Evolutionary conservation across 1,140 invertebrate genomes (phyloP).

Genomic region (Heliconius hewitsoni): DNA sequence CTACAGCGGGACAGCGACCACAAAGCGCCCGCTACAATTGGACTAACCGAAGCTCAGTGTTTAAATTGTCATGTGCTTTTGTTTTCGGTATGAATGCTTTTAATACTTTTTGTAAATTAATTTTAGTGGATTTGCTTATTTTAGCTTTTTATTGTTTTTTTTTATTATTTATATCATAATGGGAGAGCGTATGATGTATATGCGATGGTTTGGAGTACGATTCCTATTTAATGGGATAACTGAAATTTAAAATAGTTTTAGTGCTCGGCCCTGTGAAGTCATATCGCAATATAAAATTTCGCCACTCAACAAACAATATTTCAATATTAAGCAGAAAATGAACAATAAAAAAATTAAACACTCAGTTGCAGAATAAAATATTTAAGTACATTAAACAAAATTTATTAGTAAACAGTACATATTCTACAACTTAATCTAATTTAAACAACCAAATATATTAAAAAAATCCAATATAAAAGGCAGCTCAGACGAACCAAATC

Average conservation of each 20-base stretch:
- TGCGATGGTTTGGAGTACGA: background rate
- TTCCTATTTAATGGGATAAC: background rate
- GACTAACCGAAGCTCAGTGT: conserved; percentile 7
- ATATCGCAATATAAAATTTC: too few species aligned
- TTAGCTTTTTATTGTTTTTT: background rate
- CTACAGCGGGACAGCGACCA: background rate
- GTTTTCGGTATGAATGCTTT: background rate
- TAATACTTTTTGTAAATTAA: background rate
- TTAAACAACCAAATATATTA: background rate
- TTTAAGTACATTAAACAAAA: background rate
- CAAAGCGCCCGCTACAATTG: conserved; percentile 9
- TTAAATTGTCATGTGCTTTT: conserved; percentile 4
- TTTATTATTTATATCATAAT: background rate
- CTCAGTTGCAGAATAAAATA: background rate
- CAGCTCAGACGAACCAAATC: conserved; percentile 2
- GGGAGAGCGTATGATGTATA: background rate
- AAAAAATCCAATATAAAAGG: conserved; percentile 5
- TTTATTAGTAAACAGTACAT: background rate
- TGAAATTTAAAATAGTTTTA: too few species aligned
- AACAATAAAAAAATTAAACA: too few species aligned
- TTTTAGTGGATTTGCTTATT: background rate
- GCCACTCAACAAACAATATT: too few species aligned
- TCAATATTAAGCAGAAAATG: too few species aligned
- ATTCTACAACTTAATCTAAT: background rate
- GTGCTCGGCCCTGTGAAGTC: too few species aligned